A percentile compares a stretch with the other conserved stretches of the same genome.
Evolutionary conservation across 2,888 invertebrate genomes (phyloP).

Genomic region (Ferrisia virgata): DNA sequence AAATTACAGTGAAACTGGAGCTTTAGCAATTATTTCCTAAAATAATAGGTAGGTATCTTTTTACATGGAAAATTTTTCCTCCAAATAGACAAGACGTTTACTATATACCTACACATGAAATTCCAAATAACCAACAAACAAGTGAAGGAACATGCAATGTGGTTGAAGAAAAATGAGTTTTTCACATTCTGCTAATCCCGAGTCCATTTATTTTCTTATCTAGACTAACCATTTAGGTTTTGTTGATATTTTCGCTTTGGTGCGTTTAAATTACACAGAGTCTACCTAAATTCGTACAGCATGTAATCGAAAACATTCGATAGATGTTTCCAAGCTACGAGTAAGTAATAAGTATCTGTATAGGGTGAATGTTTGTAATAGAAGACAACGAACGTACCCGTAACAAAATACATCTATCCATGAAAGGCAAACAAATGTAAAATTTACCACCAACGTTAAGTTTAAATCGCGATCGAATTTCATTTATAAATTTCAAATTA

Average conservation of each 20-base stretch:
- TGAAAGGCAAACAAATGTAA: not conserved
- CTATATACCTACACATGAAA: not conserved
- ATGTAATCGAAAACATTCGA: not conserved
- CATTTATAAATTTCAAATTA: no score
- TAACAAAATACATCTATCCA: not conserved
- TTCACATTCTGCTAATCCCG: constrained; percentile 3
- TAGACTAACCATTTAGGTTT: not conserved
- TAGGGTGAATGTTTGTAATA: not conserved
- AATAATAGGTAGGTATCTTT: not conserved
- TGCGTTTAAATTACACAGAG: not conserved
- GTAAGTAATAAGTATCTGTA: not conserved
- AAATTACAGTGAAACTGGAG: no score
- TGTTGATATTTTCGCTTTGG: not conserved
- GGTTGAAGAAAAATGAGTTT: constrained; percentile 10
- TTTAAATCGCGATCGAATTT: no score
- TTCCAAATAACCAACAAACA: not conserved
- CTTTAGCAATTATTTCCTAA: not conserved
- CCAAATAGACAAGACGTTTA: not conserved
- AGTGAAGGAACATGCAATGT: not conserved
- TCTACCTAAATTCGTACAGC: not conserved
- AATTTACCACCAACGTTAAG: no score
- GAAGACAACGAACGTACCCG: not conserved
- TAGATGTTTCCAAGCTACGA: not conserved
- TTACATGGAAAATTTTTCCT: not conserved
- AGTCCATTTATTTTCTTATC: constrained; percentile 27